A percentile compares a stretch with the other conserved stretches of the same genome.
phyloP scores from a whole-genome alignment of 1,140 invertebrate species.

The Dendroctonus ponderosae region DNA sequence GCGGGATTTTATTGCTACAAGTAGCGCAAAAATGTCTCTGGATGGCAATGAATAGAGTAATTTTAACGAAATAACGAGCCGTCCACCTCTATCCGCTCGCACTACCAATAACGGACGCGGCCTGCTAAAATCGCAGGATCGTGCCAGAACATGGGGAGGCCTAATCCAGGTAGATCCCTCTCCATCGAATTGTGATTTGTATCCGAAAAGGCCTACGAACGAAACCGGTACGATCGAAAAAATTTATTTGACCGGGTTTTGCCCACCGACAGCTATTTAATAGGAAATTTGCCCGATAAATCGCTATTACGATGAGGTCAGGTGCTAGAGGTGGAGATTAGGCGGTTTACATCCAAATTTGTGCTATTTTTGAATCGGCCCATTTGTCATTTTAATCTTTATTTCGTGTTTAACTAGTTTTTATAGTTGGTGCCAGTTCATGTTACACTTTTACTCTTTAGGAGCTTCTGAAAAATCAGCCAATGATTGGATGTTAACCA shows the following conservation, averaged over 20 bases:
- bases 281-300: not conserved
- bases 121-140: conserved; percentile 15
- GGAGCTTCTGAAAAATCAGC: too few species aligned
- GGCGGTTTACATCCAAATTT: not conserved
- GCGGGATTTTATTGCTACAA: too few species aligned
- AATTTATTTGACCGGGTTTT: conserved; percentile 26
- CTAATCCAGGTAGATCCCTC: conserved; percentile 31
- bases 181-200: conserved; percentile 33
- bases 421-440: too few species aligned
- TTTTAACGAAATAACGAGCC: too few species aligned
- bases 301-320: conserved; percentile 1
- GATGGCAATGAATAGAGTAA: too few species aligned
- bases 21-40: too few species aligned
- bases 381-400: too few species aligned
- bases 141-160: conserved; percentile 17
- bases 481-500: too few species aligned
- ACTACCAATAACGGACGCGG: conserved; percentile 19
- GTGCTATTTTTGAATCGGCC: too few species aligned
- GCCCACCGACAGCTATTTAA: not conserved
- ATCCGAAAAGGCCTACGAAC: conserved; percentile 25
- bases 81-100: not conserved
- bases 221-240: conserved; percentile 16
- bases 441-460: too few species aligned
- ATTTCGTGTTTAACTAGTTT: too few species aligned
- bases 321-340: not conserved